Percentiles rank a stretch among this genome's conserved stretches.
Conservation (phyloP, 2,113 vertebrate species). For the Tamias sibiricus region DNA sequence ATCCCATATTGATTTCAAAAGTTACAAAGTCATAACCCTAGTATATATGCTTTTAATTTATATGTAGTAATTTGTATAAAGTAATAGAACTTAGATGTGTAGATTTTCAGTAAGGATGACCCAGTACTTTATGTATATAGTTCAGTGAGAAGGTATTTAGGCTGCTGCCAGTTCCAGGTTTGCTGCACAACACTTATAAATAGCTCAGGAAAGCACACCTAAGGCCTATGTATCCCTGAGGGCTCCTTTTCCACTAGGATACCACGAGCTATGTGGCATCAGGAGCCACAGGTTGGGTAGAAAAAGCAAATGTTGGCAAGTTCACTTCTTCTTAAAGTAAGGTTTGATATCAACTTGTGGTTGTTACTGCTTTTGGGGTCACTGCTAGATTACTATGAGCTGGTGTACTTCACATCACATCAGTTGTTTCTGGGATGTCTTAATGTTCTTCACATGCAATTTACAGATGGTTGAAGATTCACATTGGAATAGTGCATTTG, state of each 20-base stretch:
- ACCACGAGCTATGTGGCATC: not conserved
- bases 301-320: not conserved
- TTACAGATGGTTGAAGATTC: not conserved
- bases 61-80: not conserved
- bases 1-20: slow-evolving; percentile 12
- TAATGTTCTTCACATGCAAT: not conserved
- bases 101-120: not conserved
- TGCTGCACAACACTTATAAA: not conserved
- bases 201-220: not conserved
- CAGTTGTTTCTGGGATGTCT: not conserved
- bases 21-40: not conserved
- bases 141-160: not conserved
- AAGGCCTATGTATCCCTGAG: not conserved
- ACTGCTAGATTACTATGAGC: not conserved
- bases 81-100: not conserved
- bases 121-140: not conserved
- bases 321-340: not conserved
- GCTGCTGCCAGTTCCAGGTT: not conserved
- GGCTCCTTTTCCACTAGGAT: not conserved
- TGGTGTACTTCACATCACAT: slow-evolving; percentile 12
- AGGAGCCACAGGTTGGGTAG: not conserved
- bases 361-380: not conserved
- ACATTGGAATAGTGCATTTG: not conserved
- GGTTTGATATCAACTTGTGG: not conserved
- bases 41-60: slow-evolving; percentile 32